Evolutionary conservation across 2,113 vertebrate genomes (phyloP), one percentile per base, ranked within the genome.

Genomic region (Mobula birostris): DNA sequence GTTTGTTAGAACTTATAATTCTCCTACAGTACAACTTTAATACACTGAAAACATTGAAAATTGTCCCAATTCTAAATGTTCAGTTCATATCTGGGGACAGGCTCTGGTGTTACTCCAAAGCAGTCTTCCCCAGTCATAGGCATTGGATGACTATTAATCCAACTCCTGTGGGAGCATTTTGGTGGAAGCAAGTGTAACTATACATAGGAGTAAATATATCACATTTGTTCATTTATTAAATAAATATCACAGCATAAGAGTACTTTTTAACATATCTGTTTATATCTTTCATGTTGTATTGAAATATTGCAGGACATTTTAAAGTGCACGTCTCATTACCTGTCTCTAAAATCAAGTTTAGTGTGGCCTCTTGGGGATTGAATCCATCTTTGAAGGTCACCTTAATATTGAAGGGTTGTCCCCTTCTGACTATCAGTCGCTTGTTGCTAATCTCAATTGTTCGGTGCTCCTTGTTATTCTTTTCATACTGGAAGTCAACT

Each of bases 371-470:
- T 0, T 97, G 96, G 0, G 97, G 96, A 56, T 98, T 95, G 0
- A 97, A 98, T 85, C 3, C 94, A 0, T 98, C 97, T 0, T 95
- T 95, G 40, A 98, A 98, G 95, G 95, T 90, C 94, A 99, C 96
- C 0, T 96, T 97, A 96, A 98, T 88, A 36, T 94, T 40, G 95
- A 99, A 99, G 15, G 95, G 87, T 95, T 99, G 98, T 0, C 98
- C 99, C 36, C 98, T 96, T 82, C 99, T 97, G 93, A 99, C 96
- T 2, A 99, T 97, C 95, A 99, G 97, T 66, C 95, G 96, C 8
- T 96, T 94, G 0, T 94, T 66, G 6, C 98, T 97, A 66, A 97
- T 97, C 72, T 97, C 97, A 0, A 96, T 96, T 0, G 98, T 99
- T 8, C 95, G 96, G 96, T 99, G 98, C 95, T 97, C 97, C 0